Base-by-base conservation (phyloP, 1,140 invertebrate species). In the Trissolcus basalis region DNA sequence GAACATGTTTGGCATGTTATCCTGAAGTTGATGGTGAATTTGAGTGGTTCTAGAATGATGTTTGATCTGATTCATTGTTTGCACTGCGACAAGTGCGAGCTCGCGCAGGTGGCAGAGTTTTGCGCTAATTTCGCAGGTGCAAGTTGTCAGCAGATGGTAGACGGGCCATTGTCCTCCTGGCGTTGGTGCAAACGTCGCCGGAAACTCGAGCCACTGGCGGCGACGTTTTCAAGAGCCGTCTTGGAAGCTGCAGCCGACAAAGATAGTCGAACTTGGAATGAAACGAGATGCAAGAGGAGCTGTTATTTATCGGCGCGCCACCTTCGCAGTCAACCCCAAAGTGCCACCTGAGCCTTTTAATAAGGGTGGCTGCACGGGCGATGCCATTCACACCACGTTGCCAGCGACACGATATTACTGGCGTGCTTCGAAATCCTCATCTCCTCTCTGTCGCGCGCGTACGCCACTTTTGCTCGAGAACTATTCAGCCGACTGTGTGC, bases 291-390 rank as follows among this genome's bases (percentile, higher is more conserved):
- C 35, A 15, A 19, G 65, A 39, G 47, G 13, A 11, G 53, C 27
- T 27, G 72, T 79, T 79, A 79, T 79, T 79, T 79, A 75, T 79
- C 71, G 77, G 77, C 43, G 61, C 61, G 61, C 51, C 72, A 70
- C 71, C 77, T 75, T 63, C 63, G 51, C 59, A 72, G 77, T 72
- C 70, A 49, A 75, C 72, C 69, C 65, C 69, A 70, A 76, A 76
- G 77, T 79, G 72, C 72, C 77, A 76, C 77, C 77, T 79, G 77
- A 79, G 72, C 72, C 77, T 70, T 79, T 79, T 79, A 79, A 73
- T 79, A 79, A 76, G 77, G 68, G 47, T 54, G 70, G 56, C 72
- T 70, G 72, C 63, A 69, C 61, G 41, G 49, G 49, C 68, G 36
- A 61, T 61, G 58, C 59, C 64, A 73, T 78, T 76, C 65, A 79